Evolutionary conservation across 2,888 invertebrate species (phyloP), one percentile per base, ranked within the genome.

Genomic region (Microchrysa polita): DNA sequence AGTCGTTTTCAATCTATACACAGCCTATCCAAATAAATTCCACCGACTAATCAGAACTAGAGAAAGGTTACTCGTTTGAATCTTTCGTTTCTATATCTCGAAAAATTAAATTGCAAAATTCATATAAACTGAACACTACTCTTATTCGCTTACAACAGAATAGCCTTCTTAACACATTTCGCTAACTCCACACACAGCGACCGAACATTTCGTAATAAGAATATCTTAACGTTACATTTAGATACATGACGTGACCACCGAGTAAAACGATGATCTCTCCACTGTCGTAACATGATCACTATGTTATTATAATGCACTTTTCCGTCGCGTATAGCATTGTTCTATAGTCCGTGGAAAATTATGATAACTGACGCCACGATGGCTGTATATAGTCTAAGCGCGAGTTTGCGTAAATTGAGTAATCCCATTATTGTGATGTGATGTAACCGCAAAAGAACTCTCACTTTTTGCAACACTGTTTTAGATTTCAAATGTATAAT

Each of bases 401-500:
- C 57, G n/a, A n/a, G n/a, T 22, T 57, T 57, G 57, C 20, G 12
- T 18, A 18, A 57, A 57, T 57, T 57, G 27, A 18, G 34, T 65
- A 65, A 65, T 65, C 65, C 65, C 10, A 65, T 65, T n/a, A 65
- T 2, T 22, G 22, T 67, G 53, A 12, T 22, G 22, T 67, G 53
- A 67, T 67, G 67, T 20, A 67, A 67, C 20, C 27, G 34, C 18
- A 34, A n/a, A n/a, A 34, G 27, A 34, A 53, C 55, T 57, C 55
- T 69, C 69, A 57, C 69, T 69, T 57, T 69, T 52, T 34, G 27
- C 27, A 57, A 16, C 55, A 55, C 55, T 55, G 18, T 55, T 23
- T 57, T 63, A 48, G 22, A 20, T 22, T 44, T 20, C 18, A n/a
- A 48, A 59, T 59, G 12, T 59, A 27, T 59, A 59, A 59, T 59